A percentile compares a stretch with the other conserved stretches of the same genome.
Conservation (phyloP, 2,888 invertebrate species). For the Drosophila pegasa region DNA sequence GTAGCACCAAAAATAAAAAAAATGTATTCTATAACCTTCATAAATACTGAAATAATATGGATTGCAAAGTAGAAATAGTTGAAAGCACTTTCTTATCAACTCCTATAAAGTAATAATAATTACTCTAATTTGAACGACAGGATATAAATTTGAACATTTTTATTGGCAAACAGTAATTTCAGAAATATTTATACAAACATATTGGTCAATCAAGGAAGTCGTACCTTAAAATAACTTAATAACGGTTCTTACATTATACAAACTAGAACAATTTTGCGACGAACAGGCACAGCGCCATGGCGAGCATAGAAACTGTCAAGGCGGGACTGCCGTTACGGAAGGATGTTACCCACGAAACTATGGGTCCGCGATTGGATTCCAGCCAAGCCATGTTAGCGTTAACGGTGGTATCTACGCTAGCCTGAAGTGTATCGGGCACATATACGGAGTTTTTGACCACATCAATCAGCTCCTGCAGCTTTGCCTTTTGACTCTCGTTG, state of each 20-base stretch:
- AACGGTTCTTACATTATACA: slow-evolving; percentile 13
- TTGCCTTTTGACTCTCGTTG: slow-evolving; percentile 67
- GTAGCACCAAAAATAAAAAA: not conserved
- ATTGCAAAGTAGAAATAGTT: slow-evolving; percentile 8
- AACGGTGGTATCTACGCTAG: slow-evolving; percentile 55
- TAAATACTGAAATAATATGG: not conserved
- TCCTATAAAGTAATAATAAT: slow-evolving; percentile 13
- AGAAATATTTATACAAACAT: not conserved
- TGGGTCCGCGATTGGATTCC: slow-evolving; percentile 70
- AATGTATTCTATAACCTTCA: not conserved
- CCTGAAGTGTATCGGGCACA: slow-evolving; percentile 59
- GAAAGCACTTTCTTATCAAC: slow-evolving; percentile 15
- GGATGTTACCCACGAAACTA: slow-evolving; percentile 72
- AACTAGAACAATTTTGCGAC: slow-evolving; percentile 58
- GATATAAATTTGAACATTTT: slow-evolving; percentile 21
- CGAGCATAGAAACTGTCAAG: slow-evolving; percentile 52
- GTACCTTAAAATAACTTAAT: slow-evolving; percentile 43
- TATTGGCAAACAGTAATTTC: slow-evolving; percentile 23
- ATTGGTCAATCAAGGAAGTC: not conserved
- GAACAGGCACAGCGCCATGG: slow-evolving; percentile 51
- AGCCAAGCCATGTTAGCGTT: slow-evolving; percentile 75
- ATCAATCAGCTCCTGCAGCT: slow-evolving; percentile 66
- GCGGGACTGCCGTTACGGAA: slow-evolving; percentile 57
- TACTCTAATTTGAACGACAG: not conserved
- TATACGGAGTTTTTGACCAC: slow-evolving; percentile 62